Evolutionary conservation across 2,113 vertebrate genomes (phyloP).

Genomic region (Sinocyclocheilus anophthalmus): DNA sequence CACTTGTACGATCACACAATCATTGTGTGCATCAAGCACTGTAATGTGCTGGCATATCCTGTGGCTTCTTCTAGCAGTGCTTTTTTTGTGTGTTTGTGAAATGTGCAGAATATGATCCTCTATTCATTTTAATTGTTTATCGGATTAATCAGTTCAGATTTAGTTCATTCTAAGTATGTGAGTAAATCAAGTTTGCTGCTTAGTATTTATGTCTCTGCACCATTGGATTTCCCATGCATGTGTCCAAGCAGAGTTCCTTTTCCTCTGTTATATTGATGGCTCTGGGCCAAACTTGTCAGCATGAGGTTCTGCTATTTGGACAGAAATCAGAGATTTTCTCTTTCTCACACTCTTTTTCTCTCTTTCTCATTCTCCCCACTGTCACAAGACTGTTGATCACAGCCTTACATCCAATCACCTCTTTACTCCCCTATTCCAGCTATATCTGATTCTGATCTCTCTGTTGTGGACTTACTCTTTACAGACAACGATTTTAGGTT

Average conservation of each 20-base stretch:
- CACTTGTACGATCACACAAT: not conserved
- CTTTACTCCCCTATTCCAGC: not conserved
- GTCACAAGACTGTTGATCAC: not conserved
- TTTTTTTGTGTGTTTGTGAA: conserved; percentile 5
- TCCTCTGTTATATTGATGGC: conserved; percentile 27
- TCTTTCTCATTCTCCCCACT: not conserved
- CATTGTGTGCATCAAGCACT: not conserved
- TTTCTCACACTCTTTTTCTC: not conserved
- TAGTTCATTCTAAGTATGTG: conserved; percentile 3
- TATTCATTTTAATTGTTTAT: conserved; percentile 6
- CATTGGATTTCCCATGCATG: not conserved
- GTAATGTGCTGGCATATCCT: not conserved
- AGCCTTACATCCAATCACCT: not conserved
- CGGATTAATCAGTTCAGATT: not conserved
- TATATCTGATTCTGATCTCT: not conserved
- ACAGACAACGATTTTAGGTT: not conserved
- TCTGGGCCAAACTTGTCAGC: conserved; percentile 15
- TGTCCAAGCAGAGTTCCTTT: conserved; percentile 12
- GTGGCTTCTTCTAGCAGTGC: not conserved
- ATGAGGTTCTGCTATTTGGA: conserved; percentile 24
- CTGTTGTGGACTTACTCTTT: not conserved
- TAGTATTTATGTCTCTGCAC: not conserved
- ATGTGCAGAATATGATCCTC: conserved; percentile 8
- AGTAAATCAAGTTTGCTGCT: not conserved
- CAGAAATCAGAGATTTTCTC: not conserved